Evolutionary conservation across 2,888 invertebrate genomes (phyloP).

Genomic region (Piscicola geometra): DNA sequence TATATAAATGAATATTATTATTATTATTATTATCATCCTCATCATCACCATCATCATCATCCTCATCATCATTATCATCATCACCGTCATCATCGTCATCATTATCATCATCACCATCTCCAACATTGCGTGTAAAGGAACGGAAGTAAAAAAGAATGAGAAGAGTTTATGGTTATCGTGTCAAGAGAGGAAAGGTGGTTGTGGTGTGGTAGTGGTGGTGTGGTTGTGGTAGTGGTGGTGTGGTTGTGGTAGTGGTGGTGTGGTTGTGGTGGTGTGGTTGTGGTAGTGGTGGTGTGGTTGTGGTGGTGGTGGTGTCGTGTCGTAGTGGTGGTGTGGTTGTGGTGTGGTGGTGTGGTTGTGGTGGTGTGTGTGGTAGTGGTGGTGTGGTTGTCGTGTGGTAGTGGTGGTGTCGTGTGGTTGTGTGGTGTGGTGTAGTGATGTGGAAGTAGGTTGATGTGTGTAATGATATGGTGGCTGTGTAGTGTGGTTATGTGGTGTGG

Average conservation of each 20-base stretch:
- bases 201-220: constrained; percentile 14
- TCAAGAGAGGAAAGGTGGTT: background rate
- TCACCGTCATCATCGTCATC: background rate
- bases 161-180: constrained; percentile 10
- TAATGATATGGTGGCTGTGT: background rate
- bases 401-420: too few relatives aligned
- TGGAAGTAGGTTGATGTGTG: too few relatives aligned
- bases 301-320: constrained; percentile 3
- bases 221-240: constrained; percentile 10
- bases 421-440: background rate
- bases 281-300: constrained; percentile 15
- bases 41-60: background rate
- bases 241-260: constrained; percentile 27
- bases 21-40: too few relatives aligned
- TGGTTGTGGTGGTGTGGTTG: constrained; percentile 11
- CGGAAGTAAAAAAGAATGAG: constrained; percentile 8
- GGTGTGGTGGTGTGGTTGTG: background rate
- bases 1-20: too few relatives aligned
- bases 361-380: constrained; percentile 16
- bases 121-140: background rate
- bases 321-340: background rate
- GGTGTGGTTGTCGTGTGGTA: too few relatives aligned
- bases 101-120: background rate
- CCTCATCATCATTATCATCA: background rate
- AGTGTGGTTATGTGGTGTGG: constrained; percentile 1